Evolutionary conservation across 53 echinoderm and acorn worm species (phyloP).

Genomic region (Luidia sarsii): DNA sequence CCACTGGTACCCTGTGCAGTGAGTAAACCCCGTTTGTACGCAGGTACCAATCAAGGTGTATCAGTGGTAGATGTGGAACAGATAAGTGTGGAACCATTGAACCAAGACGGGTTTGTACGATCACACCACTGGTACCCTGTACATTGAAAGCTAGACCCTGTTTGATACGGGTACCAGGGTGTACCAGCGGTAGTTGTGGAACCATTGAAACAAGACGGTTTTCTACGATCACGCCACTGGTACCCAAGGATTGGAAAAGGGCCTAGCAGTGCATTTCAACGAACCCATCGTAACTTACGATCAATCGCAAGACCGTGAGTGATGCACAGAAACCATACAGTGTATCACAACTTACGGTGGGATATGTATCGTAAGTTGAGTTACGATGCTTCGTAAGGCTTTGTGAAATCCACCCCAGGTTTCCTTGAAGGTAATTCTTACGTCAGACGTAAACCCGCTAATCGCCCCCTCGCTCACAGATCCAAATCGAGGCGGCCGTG

Average conservation of each 20-base stretch:
- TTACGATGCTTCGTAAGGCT: too few relatives aligned
- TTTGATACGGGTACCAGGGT: too few relatives aligned
- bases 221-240: slow-evolving; percentile 84
- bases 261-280: too few relatives aligned
- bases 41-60: too few relatives aligned
- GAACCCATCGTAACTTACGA: too few relatives aligned
- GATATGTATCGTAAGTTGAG: too few relatives aligned
- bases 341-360: too few relatives aligned
- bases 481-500: slow-evolving; percentile 64
- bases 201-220: slow-evolving; percentile 55
- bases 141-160: slow-evolving; percentile 58
- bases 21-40: not conserved
- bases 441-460: not conserved
- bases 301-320: too few relatives aligned
- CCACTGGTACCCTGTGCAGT: slow-evolving; percentile 75
- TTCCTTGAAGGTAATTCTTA: not conserved
- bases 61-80: too few relatives aligned
- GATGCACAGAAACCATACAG: too few relatives aligned
- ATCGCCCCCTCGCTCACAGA: slow-evolving; percentile 23
- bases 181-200: slow-evolving; percentile 75
- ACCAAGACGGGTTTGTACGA: slow-evolving; percentile 55
- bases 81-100: slow-evolving; percentile 66
- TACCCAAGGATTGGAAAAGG: too few relatives aligned
- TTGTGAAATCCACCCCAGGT: too few relatives aligned
- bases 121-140: slow-evolving; percentile 75